These are phyloP conservation scores for Drosophila erecta DNA, from an alignment of 1,140 invertebrate genomes.

Conservation along the genomic window DNA sequence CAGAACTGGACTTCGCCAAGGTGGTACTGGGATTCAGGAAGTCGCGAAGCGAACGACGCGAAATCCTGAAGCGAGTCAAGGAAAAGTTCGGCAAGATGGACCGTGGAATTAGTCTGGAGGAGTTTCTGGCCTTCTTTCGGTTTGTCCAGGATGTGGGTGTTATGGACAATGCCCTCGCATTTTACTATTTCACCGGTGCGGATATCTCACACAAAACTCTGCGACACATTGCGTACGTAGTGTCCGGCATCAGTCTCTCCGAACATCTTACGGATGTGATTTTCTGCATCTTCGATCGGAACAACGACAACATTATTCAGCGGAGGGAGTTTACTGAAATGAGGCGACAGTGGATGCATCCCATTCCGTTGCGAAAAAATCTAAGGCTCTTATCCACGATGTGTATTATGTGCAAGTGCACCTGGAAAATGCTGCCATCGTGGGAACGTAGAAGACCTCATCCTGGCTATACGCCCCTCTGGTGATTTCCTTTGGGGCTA, in stretches of 20 bases:
- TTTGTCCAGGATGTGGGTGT: slow-evolving; percentile 33
- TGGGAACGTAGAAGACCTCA: not conserved
- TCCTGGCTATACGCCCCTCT: slow-evolving; percentile 47
- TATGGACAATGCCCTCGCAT: slow-evolving; percentile 41
- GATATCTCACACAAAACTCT: slow-evolving; percentile 27
- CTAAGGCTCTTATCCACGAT: not conserved
- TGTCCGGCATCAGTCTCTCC: slow-evolving; percentile 18
- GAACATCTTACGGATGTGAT: slow-evolving; percentile 44
- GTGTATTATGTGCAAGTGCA: slow-evolving; percentile 34
- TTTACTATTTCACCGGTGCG: slow-evolving; percentile 47
- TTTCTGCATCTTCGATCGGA: slow-evolving; percentile 47
- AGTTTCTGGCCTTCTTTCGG: slow-evolving; percentile 45
- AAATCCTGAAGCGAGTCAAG: slow-evolving; percentile 20
- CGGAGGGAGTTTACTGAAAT: slow-evolving; percentile 27
- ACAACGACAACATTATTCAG: slow-evolving; percentile 32
- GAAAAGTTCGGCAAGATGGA: slow-evolving; percentile 2
- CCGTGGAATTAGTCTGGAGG: slow-evolving; percentile 22
- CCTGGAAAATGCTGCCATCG: not conserved
- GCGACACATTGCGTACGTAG: slow-evolving; percentile 29
- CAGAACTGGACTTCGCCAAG: slow-evolving; percentile 42
- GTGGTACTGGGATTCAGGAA: slow-evolving; percentile 27
- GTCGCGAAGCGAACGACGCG: not conserved
- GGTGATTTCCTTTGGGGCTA: slow-evolving; percentile 33
- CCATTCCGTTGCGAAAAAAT: not conserved
- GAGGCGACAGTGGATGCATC: slow-evolving; percentile 2